Percentiles rank a stretch among this genome's conserved stretches.
Evolutionary conservation across 2,113 vertebrate species (phyloP).

Genomic region (Uropsilus gracilis): DNA sequence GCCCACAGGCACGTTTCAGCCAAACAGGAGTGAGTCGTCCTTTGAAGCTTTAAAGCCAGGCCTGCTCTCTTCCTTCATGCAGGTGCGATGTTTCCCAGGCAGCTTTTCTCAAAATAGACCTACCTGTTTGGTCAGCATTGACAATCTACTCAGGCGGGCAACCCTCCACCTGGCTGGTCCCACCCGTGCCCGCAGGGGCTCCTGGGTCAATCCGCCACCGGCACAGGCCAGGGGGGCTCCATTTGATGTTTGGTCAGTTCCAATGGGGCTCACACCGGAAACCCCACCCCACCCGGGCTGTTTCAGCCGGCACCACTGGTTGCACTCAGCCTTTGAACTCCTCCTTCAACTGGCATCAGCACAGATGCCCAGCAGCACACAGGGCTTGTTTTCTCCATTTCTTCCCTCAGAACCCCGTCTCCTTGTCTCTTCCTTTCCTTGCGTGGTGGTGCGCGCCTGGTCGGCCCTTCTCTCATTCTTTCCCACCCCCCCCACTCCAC

Average conservation of each 20-base stretch:
- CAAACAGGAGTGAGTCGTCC: not conserved
- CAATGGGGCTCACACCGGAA: not conserved
- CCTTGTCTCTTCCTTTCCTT: not conserved
- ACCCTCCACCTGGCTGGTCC: not conserved
- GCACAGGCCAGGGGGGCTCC: not conserved
- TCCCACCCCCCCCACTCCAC: no score
- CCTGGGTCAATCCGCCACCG: accelerated
- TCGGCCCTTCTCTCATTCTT: no score
- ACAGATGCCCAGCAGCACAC: accelerated
- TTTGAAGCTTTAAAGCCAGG: not conserved
- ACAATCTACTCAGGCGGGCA: not conserved
- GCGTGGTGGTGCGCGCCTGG: no score
- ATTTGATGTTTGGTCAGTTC: not conserved
- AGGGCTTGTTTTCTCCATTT: not conserved
- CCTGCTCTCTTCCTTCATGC: not conserved
- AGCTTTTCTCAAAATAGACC: not conserved
- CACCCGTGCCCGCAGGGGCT: not conserved
- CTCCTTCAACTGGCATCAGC: not conserved
- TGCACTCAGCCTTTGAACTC: not conserved
- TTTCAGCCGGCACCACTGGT: not conserved
- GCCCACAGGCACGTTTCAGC: not conserved
- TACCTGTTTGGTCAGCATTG: not conserved
- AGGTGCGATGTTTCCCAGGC: not conserved
- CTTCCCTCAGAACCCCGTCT: not conserved
- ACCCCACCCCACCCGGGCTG: not conserved